Evolutionary conservation across 2,888 invertebrate genomes (phyloP), one percentile per base, ranked within the genome.

Genomic region (Schizaphis graminum): DNA sequence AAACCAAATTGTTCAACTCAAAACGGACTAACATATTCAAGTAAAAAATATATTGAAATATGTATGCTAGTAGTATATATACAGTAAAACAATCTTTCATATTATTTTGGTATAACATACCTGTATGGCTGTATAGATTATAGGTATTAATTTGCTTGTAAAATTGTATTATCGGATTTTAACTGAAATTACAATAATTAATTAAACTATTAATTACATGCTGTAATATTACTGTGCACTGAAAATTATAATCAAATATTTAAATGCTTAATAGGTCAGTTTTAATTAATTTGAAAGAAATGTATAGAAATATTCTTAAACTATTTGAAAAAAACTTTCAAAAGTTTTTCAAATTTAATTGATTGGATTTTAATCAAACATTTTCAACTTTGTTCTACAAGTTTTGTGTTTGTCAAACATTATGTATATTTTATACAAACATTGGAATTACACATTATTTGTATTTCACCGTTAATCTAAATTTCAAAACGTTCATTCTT

Each of bases 1-100:
- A 95, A 95, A 89, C 94, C 95, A 21, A 94, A 94, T 53, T 67
- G 89, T 24, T n/a, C 92, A 10, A 90, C 61, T 49, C 92, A 94
- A 56, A 93, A 91, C 24, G 93, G 89, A 67, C 35, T 92, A 21
- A 94, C 93, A 89, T 93, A 93, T 57, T 84, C 89, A 56, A 57
- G 93, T 93, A 28, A 93, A 44, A 77, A 56, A 44, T 35, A 8
- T 35, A 35, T 77, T 24, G 21, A 21, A 77, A 77, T 35, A 77
- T 21, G 8, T 21, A 41, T 35, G 11, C 28, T 35, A 2, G 8
- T 41, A 35, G 77, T 77, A 0, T 21, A 77, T 8, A 4, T 35
- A 35, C 16, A 77, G 5, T 1, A 21, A 77, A 77, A 35, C 0
- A 77, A 77, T 35, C 35, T 35, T 77, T 3, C 21, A 77, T 35